Conservation (phyloP, 2,113 vertebrate species). For the Corvus cornix region DNA sequence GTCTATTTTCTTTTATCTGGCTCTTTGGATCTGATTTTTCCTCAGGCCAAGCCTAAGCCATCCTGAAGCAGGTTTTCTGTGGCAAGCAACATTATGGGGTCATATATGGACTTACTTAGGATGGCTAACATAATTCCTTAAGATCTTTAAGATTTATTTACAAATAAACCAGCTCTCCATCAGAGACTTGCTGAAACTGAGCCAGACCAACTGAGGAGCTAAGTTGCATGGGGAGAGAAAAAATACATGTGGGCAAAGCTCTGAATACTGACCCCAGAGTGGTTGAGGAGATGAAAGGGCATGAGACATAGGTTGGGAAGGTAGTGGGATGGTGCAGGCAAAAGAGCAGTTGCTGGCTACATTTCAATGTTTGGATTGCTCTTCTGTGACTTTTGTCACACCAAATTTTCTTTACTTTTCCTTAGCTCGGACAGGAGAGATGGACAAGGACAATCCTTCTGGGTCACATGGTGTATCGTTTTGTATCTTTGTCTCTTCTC, state of each 20-base stretch:
- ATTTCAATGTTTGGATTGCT: background rate
- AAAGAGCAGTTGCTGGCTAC: background rate
- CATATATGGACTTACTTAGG: background rate
- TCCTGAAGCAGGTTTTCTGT: background rate
- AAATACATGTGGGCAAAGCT: rapidly evolving
- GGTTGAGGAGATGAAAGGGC: background rate
- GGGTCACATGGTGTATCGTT: background rate
- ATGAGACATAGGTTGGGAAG: rapidly evolving
- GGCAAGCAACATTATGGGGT: background rate
- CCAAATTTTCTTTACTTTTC: background rate
- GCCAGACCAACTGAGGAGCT: background rate
- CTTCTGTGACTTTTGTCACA: background rate
- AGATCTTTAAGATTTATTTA: background rate
- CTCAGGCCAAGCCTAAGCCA: background rate
- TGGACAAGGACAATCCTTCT: background rate
- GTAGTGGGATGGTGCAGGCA: rapidly evolving
- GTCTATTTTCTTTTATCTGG: background rate
- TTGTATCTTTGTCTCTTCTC: background rate
- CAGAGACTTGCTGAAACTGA: background rate
- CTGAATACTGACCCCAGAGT: rapidly evolving
- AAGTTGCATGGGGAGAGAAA: rapidly evolving
- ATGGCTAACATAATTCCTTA: background rate
- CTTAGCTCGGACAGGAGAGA: background rate
- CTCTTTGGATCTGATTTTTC: background rate
- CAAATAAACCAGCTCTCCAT: background rate